These are phyloP conservation scores for Chelon auratus DNA, from an alignment of 2,797 vertebrate species.

Conservation along the genomic window DNA sequence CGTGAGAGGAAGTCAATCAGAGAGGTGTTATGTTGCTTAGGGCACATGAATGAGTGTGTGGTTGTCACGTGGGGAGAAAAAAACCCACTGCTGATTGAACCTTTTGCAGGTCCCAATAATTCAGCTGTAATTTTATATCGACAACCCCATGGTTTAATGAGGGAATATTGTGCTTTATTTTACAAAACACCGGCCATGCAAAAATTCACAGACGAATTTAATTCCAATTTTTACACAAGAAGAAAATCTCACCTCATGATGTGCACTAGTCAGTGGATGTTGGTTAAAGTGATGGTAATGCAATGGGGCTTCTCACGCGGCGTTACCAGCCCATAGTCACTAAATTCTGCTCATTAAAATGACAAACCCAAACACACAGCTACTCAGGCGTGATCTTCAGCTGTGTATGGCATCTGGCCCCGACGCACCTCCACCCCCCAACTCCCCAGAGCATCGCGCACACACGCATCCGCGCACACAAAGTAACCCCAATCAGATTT, in stretches of 20 bases:
- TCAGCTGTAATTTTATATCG: constrained; percentile 29
- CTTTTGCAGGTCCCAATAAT: constrained; percentile 35
- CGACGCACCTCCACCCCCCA: constrained; percentile 78
- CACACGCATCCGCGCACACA: constrained; percentile 28
- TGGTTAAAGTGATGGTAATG: constrained; percentile 83
- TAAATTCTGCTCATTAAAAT: constrained; percentile 91
- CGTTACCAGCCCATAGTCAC: constrained; percentile 85
- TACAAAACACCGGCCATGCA: background rate
- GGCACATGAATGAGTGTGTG: constrained; percentile 34
- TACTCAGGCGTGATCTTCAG: constrained; percentile 87
- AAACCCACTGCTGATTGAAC: constrained; percentile 27
- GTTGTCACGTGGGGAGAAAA: constrained; percentile 43
- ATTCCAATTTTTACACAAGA: constrained; percentile 22
- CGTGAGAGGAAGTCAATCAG: constrained; percentile 79
- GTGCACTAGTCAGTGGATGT: constrained; percentile 64
- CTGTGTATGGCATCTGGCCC: constrained; percentile 89
- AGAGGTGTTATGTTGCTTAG: constrained; percentile 55
- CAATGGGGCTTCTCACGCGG: constrained; percentile 84
- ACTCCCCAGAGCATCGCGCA: constrained; percentile 66
- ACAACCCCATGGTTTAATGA: constrained; percentile 1
- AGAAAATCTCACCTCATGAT: constrained; percentile 33
- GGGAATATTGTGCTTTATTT: background rate
- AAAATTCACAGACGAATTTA: constrained; percentile 14
- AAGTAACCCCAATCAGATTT: constrained; percentile 80
- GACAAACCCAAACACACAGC: constrained; percentile 88